A percentile compares a stretch with the other conserved stretches of the same genome.
Conservation (phyloP, 2,797 vertebrate species). For the Rhabdophis nuchalis region DNA sequence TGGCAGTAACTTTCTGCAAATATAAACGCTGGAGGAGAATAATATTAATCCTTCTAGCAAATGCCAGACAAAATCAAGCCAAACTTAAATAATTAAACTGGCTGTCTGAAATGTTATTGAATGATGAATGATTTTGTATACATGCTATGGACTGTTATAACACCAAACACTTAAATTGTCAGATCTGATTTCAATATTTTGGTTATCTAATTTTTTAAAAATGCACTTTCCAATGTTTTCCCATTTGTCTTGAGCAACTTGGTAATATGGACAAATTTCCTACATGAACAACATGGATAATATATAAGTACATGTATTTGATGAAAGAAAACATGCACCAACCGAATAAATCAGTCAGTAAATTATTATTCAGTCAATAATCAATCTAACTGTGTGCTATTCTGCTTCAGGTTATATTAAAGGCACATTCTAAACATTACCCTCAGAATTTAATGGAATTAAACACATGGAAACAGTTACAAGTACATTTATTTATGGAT, state of each 20-base stretch:
- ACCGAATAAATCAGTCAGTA: not conserved
- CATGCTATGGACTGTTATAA: not conserved
- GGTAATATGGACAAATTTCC: not conserved
- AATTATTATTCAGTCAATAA: not conserved
- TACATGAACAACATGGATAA: not conserved
- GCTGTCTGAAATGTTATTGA: not conserved
- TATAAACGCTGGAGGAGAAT: slow-evolving; percentile 27
- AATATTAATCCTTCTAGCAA: not conserved
- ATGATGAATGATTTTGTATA: not conserved
- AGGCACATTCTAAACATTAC: not conserved
- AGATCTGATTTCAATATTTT: not conserved
- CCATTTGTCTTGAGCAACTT: not conserved
- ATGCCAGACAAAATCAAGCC: not conserved
- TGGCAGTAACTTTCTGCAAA: slow-evolving; percentile 29
- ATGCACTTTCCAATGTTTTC: not conserved
- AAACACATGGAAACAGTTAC: not conserved
- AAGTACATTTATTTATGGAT: not conserved
- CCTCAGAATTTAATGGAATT: not conserved
- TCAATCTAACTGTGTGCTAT: not conserved
- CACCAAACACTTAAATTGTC: not conserved
- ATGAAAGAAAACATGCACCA: not conserved
- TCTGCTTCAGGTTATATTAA: not conserved
- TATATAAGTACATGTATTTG: not conserved
- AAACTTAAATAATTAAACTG: not conserved
- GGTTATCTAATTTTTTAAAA: not conserved